A percentile compares a stretch with the other conserved stretches of the same genome.
These are phyloP conservation scores for Ophraella communa DNA, from an alignment of 2,888 invertebrate species.

Conservation along the genomic window DNA sequence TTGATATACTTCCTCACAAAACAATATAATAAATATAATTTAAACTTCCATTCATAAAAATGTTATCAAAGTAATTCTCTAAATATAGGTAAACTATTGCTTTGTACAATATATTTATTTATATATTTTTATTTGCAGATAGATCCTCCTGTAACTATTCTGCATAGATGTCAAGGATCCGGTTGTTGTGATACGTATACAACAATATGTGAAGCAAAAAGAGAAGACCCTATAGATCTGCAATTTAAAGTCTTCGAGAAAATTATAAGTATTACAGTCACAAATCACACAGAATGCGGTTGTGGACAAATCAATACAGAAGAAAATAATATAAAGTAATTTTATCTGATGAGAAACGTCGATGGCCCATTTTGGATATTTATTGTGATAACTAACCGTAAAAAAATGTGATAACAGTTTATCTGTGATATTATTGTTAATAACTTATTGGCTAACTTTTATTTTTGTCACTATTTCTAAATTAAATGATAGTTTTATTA, in stretches of 20 bases:
- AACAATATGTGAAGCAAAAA: constrained; percentile 1
- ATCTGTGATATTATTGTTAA: neutral
- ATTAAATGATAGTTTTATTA: too few species aligned
- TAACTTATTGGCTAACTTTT: too few species aligned
- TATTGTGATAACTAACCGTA: neutral
- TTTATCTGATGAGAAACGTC: neutral
- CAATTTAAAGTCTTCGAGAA: neutral
- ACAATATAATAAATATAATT: too few species aligned
- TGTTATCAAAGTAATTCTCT: too few species aligned
- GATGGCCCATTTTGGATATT: neutral
- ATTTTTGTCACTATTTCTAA: too few species aligned
- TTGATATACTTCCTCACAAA: too few species aligned
- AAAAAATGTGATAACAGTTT: neutral
- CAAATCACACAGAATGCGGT: neutral
- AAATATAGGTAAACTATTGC: too few species aligned
- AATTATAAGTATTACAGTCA: neutral
- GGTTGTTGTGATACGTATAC: constrained; percentile 17
- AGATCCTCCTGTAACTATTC: constrained; percentile 5
- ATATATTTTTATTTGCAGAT: constrained; percentile 20
- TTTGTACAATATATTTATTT: too few species aligned
- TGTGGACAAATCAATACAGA: neutral
- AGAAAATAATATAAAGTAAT: neutral
- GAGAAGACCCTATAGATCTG: neutral
- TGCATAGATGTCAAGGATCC: constrained; percentile 19
- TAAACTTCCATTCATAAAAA: too few species aligned